Evolutionary conservation across 2,888 invertebrate species (phyloP).

Genomic region (Troilus luridus): DNA sequence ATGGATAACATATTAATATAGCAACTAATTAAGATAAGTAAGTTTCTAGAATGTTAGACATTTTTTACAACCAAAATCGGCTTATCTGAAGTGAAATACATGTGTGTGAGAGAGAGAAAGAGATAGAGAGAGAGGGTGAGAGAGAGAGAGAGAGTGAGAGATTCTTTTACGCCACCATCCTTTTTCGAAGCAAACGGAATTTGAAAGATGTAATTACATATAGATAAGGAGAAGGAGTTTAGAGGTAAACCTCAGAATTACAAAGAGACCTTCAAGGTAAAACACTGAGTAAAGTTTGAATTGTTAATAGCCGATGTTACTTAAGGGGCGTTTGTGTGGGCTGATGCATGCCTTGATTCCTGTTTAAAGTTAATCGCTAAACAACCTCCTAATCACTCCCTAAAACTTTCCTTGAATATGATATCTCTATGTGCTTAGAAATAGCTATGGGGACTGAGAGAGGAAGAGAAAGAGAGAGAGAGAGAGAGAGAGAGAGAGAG

Average conservation of each 20-base stretch:
- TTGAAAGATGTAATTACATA: background rate
- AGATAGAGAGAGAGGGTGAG: too few relatives aligned
- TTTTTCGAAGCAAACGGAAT: background rate
- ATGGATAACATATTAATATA: too few relatives aligned
- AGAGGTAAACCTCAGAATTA: background rate
- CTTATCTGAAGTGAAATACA: too few relatives aligned
- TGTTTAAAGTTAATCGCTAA: background rate
- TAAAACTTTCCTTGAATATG: background rate
- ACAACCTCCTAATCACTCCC: background rate
- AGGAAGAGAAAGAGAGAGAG: too few relatives aligned
- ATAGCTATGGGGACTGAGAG: too few relatives aligned
- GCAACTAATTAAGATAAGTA: too few relatives aligned
- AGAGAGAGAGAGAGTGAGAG: too few relatives aligned
- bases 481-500: too few relatives aligned
- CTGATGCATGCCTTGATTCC: slow-evolving; percentile 20
- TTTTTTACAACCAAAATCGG: too few relatives aligned
- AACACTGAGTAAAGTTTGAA: slow-evolving; percentile 29
- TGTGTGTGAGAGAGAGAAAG: too few relatives aligned
- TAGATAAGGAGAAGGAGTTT: background rate
- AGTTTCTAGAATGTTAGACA: too few relatives aligned
- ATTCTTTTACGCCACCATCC: background rate
- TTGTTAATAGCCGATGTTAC: slow-evolving; percentile 36
- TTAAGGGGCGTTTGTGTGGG: background rate
- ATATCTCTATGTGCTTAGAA: too few relatives aligned
- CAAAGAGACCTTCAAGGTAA: slow-evolving; percentile 21